phyloP scores from a whole-genome alignment of 1,140 invertebrate species.

The Drosophila pseudoobscura region DNA sequence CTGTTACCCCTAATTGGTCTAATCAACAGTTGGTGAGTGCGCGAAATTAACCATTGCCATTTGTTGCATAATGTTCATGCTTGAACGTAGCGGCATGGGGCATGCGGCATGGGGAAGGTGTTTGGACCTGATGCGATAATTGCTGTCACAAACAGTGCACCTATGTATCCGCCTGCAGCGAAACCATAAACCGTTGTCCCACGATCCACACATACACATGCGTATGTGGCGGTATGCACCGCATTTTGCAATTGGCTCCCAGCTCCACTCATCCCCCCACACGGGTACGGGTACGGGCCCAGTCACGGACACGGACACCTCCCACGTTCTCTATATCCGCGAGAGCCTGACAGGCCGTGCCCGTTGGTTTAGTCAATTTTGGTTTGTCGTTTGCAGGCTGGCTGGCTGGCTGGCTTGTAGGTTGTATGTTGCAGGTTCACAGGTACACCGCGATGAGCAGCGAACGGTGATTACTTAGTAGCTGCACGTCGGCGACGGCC shows the following conservation, averaged over 20 bases:
- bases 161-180: background rate
- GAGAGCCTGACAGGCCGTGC: slow-evolving; percentile 10
- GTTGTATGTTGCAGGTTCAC: slow-evolving; percentile 5
- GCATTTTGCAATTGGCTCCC: slow-evolving; percentile 39
- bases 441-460: background rate
- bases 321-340: background rate
- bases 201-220: background rate
- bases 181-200: slow-evolving; percentile 53
- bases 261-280: background rate
- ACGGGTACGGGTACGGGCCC: background rate
- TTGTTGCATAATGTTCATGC: slow-evolving; percentile 27
- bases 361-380: slow-evolving; percentile 62
- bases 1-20: slow-evolving; percentile 25
- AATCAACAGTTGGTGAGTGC: slow-evolving; percentile 34
- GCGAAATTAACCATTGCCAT: slow-evolving; percentile 32
- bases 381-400: slow-evolving; percentile 63
- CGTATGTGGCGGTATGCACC: slow-evolving; percentile 20
- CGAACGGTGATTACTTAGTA: slow-evolving; percentile 5
- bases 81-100: background rate
- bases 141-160: slow-evolving; percentile 63
- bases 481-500: background rate
- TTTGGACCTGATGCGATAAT: slow-evolving; percentile 38
- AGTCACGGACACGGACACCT: background rate
- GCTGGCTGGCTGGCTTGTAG: background rate
- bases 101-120: background rate